Conservation (phyloP, 2,113 vertebrate species). For the Anoura caudifer region DNA sequence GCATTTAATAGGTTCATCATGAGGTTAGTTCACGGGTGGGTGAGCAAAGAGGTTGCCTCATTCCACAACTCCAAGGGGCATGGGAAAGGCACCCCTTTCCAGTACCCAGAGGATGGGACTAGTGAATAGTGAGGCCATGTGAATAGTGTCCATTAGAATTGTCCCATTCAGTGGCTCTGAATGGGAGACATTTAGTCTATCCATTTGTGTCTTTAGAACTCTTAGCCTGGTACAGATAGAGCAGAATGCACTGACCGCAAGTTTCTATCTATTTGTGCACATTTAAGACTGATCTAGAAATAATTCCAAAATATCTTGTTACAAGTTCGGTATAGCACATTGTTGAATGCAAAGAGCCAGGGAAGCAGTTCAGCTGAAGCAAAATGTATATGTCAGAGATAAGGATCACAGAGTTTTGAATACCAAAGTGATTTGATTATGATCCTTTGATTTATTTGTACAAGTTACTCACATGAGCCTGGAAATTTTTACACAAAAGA, state of each 20-base stretch:
- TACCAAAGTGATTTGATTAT: neutral
- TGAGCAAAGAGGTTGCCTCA: neutral
- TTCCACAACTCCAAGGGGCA: neutral
- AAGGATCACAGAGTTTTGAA: neutral
- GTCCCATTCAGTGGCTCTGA: neutral
- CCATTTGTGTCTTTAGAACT: neutral
- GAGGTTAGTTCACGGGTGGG: neutral
- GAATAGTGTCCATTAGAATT: neutral
- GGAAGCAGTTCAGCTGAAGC: neutral
- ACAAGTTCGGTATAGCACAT: neutral
- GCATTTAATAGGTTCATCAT: neutral
- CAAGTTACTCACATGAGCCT: neutral
- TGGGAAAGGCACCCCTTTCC: neutral
- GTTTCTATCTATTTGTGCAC: neutral
- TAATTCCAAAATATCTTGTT: neutral
- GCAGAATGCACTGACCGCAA: neutral
- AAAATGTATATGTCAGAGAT: conserved; percentile 3
- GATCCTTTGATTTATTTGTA: neutral
- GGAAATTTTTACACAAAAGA: neutral
- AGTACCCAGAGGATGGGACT: neutral
- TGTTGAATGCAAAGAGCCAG: neutral
- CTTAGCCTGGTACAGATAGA: neutral
- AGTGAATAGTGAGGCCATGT: neutral
- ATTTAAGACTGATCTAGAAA: conserved; percentile 20
- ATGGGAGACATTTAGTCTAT: neutral